A percentile compares a stretch with the other conserved stretches of the same genome.
phyloP scores from a whole-genome alignment of 2,888 invertebrate species.

The Hyles lineata region DNA sequence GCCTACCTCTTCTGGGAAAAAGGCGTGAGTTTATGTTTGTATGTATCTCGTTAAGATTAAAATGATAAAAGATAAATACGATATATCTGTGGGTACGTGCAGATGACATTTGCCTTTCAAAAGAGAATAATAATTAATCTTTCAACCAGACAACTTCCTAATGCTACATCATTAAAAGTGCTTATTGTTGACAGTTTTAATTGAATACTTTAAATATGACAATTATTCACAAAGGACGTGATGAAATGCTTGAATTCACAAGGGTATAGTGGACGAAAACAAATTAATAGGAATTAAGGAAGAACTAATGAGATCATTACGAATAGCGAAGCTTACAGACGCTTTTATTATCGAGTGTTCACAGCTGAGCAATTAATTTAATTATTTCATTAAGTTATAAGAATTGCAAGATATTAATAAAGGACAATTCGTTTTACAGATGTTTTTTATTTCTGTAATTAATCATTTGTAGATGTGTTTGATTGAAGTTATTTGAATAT shows the following conservation, averaged over 20 bases:
- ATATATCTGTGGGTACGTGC: no score
- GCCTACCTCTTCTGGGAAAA: no score
- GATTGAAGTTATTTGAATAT: background rate
- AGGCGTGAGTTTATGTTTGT: no score
- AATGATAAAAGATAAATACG: no score
- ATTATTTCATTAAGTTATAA: conserved; percentile 48
- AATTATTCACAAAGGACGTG: conserved; percentile 14
- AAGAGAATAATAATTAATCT: no score
- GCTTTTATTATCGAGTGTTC: conserved; percentile 10
- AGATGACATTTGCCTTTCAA: no score
- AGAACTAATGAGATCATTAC: conserved; percentile 11
- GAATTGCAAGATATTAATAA: conserved; percentile 47
- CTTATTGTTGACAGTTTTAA: no score
- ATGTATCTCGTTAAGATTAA: no score
- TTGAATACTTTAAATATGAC: conserved; percentile 8
- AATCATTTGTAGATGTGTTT: background rate
- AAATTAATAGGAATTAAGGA: conserved; percentile 13
- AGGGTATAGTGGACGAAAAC: background rate
- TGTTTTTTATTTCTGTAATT: conserved; percentile 48
- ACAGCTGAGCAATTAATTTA: conserved; percentile 33
- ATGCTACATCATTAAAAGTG: background rate
- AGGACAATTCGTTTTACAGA: conserved; percentile 42
- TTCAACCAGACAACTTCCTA: background rate
- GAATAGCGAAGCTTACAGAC: background rate
- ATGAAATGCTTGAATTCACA: background rate